phyloP scores from a whole-genome alignment of 2,888 invertebrate genomes.

The Hymenopus coronatus region DNA sequence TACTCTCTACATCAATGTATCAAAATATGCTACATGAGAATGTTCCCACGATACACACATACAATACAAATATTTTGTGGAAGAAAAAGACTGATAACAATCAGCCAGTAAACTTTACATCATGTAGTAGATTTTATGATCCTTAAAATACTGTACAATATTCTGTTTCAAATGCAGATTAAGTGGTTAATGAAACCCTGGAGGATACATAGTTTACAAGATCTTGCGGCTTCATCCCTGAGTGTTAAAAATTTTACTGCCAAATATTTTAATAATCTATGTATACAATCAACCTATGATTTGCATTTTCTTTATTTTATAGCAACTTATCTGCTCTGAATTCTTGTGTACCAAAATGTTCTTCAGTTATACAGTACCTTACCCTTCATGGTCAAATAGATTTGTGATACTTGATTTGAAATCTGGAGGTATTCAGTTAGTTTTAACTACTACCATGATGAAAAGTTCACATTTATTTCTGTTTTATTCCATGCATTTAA shows the following conservation, averaged over 20 bases:
- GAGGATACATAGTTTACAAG: not conserved
- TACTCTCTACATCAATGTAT: constrained; percentile 1
- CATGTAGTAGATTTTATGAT: not conserved
- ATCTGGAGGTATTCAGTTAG: not conserved
- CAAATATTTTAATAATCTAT: not conserved
- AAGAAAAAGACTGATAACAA: not conserved
- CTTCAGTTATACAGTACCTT: too few relatives aligned
- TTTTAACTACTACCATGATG: not conserved
- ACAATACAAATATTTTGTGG: not conserved
- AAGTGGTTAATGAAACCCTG: not conserved
- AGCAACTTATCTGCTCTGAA: not conserved
- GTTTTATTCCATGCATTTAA: not conserved
- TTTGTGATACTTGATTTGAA: not conserved
- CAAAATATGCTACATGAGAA: not conserved
- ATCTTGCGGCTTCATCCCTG: not conserved
- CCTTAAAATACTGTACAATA: not conserved
- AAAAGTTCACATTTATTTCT: not conserved
- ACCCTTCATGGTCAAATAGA: not conserved
- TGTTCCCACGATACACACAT: not conserved
- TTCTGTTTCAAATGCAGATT: not conserved
- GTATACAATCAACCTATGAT: not conserved
- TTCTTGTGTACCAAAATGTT: not conserved
- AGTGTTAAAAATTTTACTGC: not conserved
- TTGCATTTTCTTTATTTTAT: not conserved
- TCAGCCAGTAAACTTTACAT: not conserved